These are phyloP conservation scores for Microvelia longipes DNA, from an alignment of 1,140 invertebrate species.

Conservation along the genomic window DNA sequence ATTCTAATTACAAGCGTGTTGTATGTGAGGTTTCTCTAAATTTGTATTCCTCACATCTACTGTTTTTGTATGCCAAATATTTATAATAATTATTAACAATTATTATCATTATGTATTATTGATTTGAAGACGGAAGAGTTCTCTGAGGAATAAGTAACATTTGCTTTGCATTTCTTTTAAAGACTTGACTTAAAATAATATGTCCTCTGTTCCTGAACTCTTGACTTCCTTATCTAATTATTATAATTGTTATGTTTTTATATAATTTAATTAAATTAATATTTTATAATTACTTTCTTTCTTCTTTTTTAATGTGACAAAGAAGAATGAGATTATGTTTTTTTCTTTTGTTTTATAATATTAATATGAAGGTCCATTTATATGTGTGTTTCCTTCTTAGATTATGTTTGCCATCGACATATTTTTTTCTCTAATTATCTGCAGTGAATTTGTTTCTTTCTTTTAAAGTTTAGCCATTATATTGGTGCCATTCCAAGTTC, in stretches of 20 bases:
- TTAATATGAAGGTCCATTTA: background rate
- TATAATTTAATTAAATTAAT: background rate
- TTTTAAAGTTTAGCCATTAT: no score
- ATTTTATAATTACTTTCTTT: background rate
- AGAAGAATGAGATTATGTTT: no score
- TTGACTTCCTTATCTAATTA: background rate
- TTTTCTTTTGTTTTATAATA: no score
- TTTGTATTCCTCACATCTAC: background rate
- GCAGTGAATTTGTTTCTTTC: no score
- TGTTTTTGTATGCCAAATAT: background rate
- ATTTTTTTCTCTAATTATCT: no score
- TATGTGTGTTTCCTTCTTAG: background rate
- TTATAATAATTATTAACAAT: background rate
- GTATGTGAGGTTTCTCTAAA: background rate
- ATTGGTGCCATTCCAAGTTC: no score
- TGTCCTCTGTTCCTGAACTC: no score
- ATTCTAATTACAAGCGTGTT: background rate
- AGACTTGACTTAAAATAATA: no score
- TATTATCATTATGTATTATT: background rate
- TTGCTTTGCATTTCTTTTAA: no score
- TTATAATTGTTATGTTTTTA: background rate
- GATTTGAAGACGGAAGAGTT: background rate
- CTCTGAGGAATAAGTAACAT: no score
- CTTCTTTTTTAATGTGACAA: background rate
- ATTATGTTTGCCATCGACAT: no score